Evolutionary conservation across 2,888 invertebrate species (phyloP), one percentile per base, ranked within the genome.

Genomic region (Proisotoma minuta): DNA sequence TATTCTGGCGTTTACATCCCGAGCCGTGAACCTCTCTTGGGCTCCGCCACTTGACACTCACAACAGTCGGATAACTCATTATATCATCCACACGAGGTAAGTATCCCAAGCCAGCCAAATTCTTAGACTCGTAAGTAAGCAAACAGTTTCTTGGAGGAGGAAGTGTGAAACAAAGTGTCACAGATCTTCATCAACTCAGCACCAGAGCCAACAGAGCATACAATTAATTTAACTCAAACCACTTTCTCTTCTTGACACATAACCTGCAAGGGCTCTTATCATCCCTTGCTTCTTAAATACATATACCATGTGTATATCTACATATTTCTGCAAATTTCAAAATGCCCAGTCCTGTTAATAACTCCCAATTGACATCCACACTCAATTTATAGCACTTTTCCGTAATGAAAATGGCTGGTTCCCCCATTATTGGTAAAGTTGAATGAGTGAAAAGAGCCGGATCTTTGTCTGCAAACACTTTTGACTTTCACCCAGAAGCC

Each of bases 21-120:
- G 87, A 73, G 84, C 85, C 47, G 86, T 86, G 75, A 86, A 86
- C 78, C 80, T 88, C 75, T 87, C 87, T 59, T 88, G 88, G 88
- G 85, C 87, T 62, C 84, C 85, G 64, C 84, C 86, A 70, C 83
- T 83, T 74, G 83, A 86, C 78, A 82, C 83, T 66, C 84, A 87
- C 77, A 84, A 85, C 81, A 84, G 84, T 75, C 83, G 84, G 68
- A 84, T 88, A 75, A 81, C 82, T 74, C 84, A 87, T 79, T 87
- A 87, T 79, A 82, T 87, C 78, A 85, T 88, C 77, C 84, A 85
- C 78, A 84, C 84, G 73, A 83, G 86, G 87, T 87, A 81, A 85
- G 84, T 52, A 57, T n/a, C n/a, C n/a, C 57, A 59, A 62, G 43
- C 47, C 57, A 43, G 18, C 20, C 5, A 22, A 57, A 56, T 49